A percentile compares a stretch with the other conserved stretches of the same genome.
Evolutionary conservation across 2,797 vertebrate species (phyloP).

Genomic region (Brachyrhaphis roseni): DNA sequence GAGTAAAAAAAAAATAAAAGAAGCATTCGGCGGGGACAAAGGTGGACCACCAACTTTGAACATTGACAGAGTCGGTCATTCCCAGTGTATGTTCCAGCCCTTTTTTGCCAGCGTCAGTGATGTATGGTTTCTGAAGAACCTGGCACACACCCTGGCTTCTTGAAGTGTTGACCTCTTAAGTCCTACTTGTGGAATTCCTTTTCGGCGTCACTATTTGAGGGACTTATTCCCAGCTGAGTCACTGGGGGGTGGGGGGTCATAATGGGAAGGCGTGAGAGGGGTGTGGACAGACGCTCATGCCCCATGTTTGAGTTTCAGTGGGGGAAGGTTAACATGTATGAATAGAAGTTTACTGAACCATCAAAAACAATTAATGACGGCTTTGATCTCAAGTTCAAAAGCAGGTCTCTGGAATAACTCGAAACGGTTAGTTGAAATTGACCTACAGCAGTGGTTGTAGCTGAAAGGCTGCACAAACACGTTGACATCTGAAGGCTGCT

Average conservation of each 20-base stretch:
- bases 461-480: not conserved
- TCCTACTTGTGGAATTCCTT: not conserved
- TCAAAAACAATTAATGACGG: conserved; percentile 11
- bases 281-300: conserved; percentile 2
- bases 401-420: conserved; percentile 29
- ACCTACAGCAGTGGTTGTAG: not conserved
- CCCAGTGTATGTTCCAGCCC: not conserved
- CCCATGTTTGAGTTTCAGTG: conserved; percentile 67
- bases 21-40: not conserved
- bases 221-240: conserved; percentile 7
- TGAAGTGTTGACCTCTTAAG: conserved; percentile 4
- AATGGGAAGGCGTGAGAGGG: conserved; percentile 7
- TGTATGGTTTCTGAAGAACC: conserved; percentile 6
- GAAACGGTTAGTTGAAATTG: not conserved
- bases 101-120: not conserved
- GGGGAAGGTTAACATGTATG: conserved; percentile 66
- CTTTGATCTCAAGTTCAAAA: conserved; percentile 55
- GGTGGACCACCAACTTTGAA: not conserved
- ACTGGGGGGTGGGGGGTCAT: not conserved
- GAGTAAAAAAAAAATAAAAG: not conserved
- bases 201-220: not conserved
- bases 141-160: conserved; percentile 4
- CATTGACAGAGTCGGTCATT: not conserved
- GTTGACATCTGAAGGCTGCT: not conserved
- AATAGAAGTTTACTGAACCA: conserved; percentile 33